These are phyloP conservation scores for Cyaniris semiargus DNA, from an alignment of 2,888 invertebrate species.

Conservation along the genomic window DNA sequence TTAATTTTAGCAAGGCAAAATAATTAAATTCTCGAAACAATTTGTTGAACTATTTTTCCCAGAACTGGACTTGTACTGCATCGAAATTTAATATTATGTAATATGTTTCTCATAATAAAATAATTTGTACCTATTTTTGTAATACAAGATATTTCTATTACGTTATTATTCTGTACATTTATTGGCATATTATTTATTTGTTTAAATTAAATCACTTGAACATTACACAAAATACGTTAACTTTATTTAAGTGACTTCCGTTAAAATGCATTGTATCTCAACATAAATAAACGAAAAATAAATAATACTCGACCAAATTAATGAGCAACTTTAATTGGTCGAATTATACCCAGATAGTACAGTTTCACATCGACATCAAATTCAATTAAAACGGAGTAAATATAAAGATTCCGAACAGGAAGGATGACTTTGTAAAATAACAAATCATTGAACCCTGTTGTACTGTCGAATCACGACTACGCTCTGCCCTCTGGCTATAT, in stretches of 20 bases:
- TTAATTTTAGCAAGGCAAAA: slow-evolving; percentile 41
- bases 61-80: slow-evolving; percentile 12
- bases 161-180: background rate
- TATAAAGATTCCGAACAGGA: background rate
- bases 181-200: no score
- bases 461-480: slow-evolving; percentile 13
- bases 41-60: slow-evolving; percentile 18
- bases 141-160: background rate
- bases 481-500: slow-evolving; percentile 9
- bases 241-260: no score
- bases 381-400: background rate
- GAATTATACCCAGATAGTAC: no score
- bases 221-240: no score
- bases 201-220: no score
- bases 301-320: no score
- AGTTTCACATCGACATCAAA: no score
- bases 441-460: background rate
- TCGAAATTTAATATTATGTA: background rate
- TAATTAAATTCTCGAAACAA: slow-evolving; percentile 30
- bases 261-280: no score
- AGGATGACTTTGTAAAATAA: background rate
- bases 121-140: background rate
- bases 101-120: background rate
- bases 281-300: no score
- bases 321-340: no score